Evolutionary conservation across 2,797 vertebrate genomes (phyloP), one percentile per base, ranked within the genome.

Genomic region (Lepilemur ruficaudatus): DNA sequence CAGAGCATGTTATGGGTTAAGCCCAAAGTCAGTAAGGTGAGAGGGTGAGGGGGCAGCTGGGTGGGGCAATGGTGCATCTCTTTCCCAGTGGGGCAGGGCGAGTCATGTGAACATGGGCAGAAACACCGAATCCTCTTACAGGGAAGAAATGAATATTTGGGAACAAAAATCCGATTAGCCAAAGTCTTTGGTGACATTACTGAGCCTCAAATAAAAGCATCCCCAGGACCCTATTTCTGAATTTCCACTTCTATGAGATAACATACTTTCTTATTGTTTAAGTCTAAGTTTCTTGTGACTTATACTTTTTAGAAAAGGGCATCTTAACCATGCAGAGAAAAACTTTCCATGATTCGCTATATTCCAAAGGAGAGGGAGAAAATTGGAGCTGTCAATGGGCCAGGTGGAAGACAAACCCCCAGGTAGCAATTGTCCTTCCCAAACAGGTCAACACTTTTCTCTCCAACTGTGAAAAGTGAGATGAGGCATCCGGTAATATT

Each of bases 391-490:
- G 2, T 48, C 59, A 22, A 28, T 13, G 79, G 78, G 17, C 11
- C 32, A 25, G 14, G 22, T 4, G 75, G 11, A 69, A 81, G 69
- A 48, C 23, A 72, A 69, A 0, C 8, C 46, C 30, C 35, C 8
- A 55, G 43, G 55, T 23, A 38, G 13, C 3, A 5, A 52, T 10
- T 25, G 13, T 63, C 48, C 52, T 46, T 82, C 57, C 50, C 57
- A 61, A 59, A 55, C 6, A 63, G 17, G 25, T 52, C n/a, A 41
- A 23, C 5, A 30, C 32, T 80, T 43, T 57, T 57, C 69, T 73
- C 32, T 94, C 59, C 75, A 91, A 57, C 57, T 91, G 1, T 14
- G 52, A 70, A 73, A 96, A 85, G 38, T 9, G 59, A 88, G 55
- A 55, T 30, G 78, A 32, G 0, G 23, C 23, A 70, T 91, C 43